Conservation (phyloP, 2,888 invertebrate genomes). For the Arenicola marina region DNA sequence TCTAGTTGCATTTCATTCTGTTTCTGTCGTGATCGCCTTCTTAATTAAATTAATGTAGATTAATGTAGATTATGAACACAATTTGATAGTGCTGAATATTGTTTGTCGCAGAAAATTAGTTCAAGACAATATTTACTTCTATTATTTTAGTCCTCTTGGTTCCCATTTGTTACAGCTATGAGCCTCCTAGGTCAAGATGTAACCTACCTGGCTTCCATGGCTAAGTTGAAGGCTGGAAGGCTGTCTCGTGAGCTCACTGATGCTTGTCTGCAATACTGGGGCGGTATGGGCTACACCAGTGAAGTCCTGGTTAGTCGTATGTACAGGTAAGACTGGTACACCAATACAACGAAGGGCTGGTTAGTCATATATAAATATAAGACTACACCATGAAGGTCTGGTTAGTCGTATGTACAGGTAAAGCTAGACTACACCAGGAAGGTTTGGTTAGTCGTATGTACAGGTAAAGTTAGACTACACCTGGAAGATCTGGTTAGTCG, state of each 20-base stretch:
- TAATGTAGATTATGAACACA: not conserved
- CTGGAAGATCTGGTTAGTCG: too few species aligned
- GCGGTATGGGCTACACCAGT: conserved; percentile 66
- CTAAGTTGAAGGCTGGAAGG: conserved; percentile 65
- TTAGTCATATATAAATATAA: too few species aligned
- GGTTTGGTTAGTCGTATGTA: too few species aligned
- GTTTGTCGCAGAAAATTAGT: not conserved
- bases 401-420: too few species aligned
- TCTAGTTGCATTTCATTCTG: too few species aligned
- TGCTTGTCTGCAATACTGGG: conserved; percentile 67
- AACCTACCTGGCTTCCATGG: conserved; percentile 66
- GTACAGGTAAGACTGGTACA: conserved; percentile 48
- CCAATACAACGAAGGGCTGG: too few species aligned
- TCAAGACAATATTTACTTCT: not conserved
- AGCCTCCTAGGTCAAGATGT: conserved; percentile 63
- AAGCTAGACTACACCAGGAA: too few species aligned
- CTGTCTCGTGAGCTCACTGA: conserved; percentile 64
- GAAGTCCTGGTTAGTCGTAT: conserved; percentile 61
- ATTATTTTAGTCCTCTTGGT: not conserved
- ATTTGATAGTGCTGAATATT: not conserved
- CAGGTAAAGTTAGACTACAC: too few species aligned
- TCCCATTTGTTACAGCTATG: conserved; percentile 43
- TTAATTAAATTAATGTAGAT: too few species aligned
- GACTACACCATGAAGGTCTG: too few species aligned
- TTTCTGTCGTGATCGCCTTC: too few species aligned